phyloP scores from a whole-genome alignment of 2,888 invertebrate genomes.

The Acanthosepion pharaonis region DNA sequence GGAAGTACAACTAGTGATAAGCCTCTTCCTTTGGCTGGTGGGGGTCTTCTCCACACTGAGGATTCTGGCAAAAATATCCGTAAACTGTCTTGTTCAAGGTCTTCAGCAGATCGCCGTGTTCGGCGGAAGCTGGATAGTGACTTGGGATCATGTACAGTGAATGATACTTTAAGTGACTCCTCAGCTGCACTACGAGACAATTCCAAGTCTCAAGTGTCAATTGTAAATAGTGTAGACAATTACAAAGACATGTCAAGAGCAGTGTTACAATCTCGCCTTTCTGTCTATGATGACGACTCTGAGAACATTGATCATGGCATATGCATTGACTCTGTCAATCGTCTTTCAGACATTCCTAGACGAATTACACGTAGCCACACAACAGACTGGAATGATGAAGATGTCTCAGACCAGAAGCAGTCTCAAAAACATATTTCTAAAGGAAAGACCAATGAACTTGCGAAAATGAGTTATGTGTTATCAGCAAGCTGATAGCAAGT shows the following conservation, averaged over 20 bases:
- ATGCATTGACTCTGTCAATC: conserved; percentile 11
- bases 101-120: not conserved
- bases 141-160: not conserved
- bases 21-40: not conserved
- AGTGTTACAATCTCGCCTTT: conserved; percentile 4
- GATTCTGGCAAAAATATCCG: not conserved
- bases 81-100: not conserved
- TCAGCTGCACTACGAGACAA: not conserved
- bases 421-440: conserved; percentile 4
- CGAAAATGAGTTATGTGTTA: not conserved
- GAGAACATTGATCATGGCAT: conserved; percentile 37
- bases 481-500: not conserved
- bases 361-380: conserved; percentile 45
- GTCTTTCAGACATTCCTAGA: conserved; percentile 37
- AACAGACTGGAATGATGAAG: conserved; percentile 33
- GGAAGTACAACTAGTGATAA: not conserved
- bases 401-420: not conserved
- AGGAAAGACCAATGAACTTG: not conserved
- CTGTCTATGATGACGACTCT: not conserved
- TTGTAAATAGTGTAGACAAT: not conserved
- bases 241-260: not conserved
- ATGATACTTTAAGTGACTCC: not conserved
- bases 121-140: not conserved
- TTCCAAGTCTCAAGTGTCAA: not conserved
- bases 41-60: not conserved